Conservation (phyloP, 2,797 vertebrate species). For the Vespertilio murinus region DNA sequence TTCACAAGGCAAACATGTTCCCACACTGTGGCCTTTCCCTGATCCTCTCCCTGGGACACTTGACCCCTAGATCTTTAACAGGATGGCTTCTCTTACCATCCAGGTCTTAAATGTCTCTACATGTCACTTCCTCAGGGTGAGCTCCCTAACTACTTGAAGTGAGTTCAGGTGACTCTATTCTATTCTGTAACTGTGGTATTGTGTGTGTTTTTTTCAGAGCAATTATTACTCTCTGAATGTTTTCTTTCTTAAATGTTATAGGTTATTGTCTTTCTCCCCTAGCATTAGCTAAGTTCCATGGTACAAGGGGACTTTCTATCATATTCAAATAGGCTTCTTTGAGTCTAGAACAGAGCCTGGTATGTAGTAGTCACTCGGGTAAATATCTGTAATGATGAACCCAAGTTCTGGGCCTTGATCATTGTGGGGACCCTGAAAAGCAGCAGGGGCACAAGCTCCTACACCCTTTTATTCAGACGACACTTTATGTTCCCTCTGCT, state of each 20-base stretch:
- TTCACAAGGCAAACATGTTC: accelerated
- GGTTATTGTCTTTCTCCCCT: not conserved
- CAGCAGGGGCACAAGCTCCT: not conserved
- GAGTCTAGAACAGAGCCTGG: not conserved
- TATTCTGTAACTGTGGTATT: not conserved
- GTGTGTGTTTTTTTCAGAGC: not conserved
- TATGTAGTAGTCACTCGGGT: not conserved
- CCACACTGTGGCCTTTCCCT: not conserved
- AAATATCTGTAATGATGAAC: not conserved
- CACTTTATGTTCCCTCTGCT: accelerated
- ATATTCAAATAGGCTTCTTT: not conserved
- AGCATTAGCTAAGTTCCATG: not conserved
- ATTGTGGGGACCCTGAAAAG: not conserved
- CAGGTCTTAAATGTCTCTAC: no score
- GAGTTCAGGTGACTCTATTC: not conserved
- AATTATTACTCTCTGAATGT: not conserved
- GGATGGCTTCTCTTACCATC: accelerated
- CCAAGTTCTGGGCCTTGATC: not conserved
- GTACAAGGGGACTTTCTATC: not conserved
- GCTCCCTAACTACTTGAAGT: no score
- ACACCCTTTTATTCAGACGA: not conserved
- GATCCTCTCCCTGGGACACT: not conserved
- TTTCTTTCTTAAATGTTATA: not conserved
- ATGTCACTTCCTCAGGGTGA: no score
- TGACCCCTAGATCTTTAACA: not conserved